Evolutionary conservation across 2,888 invertebrate species (phyloP).

Genomic region (Sinohyriopsis cumingii): DNA sequence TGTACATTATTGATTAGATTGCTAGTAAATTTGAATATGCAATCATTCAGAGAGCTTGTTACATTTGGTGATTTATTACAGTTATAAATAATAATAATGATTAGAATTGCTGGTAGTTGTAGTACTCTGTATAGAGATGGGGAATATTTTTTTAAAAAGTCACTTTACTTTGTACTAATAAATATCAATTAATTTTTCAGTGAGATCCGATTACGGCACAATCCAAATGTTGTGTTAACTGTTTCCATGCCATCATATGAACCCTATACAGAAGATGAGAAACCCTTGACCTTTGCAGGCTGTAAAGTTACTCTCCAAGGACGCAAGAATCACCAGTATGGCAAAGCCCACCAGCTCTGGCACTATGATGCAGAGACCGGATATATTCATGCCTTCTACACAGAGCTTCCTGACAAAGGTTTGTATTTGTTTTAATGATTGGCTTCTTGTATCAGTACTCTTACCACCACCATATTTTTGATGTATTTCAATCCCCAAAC

Average conservation of each 20-base stretch:
- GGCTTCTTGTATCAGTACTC: neutral
- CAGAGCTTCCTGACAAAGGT: constrained; percentile 69
- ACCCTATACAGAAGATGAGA: constrained; percentile 46
- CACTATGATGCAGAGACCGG: constrained; percentile 65
- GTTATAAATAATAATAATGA: no score
- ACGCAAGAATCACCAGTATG: constrained; percentile 61
- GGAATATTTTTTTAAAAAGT: no score
- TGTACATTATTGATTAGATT: no score
- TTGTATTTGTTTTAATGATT: neutral
- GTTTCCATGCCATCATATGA: constrained; percentile 63
- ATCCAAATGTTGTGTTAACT: constrained; percentile 63
- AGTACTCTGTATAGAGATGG: no score
- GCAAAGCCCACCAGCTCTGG: constrained; percentile 71
- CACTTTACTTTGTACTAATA: neutral
- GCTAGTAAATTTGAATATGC: no score
- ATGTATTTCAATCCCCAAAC: no score
- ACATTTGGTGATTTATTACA: no score
- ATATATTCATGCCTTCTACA: constrained; percentile 65
- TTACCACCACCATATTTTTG: no score
- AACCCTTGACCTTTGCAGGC: constrained; percentile 57
- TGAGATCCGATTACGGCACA: constrained; percentile 64
- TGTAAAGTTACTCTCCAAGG: constrained; percentile 66
- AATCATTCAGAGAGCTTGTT: no score
- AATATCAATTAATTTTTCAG: constrained; percentile 38
- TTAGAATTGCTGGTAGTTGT: no score